Conservation (phyloP, 2,113 vertebrate genomes). For the Eptesicus fuscus region DNA sequence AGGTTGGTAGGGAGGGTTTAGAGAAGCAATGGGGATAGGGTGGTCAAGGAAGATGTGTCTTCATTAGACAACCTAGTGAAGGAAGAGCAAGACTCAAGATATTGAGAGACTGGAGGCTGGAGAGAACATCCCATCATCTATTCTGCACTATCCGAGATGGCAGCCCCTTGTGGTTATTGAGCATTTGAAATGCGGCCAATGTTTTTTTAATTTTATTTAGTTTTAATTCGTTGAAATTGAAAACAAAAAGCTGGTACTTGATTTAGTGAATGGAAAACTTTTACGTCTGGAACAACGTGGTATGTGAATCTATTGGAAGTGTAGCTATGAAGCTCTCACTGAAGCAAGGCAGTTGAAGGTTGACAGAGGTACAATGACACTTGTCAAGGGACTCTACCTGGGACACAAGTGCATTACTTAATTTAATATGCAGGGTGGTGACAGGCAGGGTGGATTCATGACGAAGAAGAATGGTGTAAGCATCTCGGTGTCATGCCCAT, state of each 20-base stretch:
- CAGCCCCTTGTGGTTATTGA: neutral
- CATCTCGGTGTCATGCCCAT: neutral
- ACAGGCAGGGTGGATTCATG: neutral
- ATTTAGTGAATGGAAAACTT: neutral
- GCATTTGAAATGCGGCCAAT: neutral
- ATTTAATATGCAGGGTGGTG: neutral
- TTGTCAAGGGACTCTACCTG: neutral
- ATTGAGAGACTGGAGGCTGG: neutral
- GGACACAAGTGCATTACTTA: neutral
- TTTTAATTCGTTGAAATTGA: neutral
- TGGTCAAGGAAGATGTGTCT: neutral
- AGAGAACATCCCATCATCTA: neutral
- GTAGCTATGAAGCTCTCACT: neutral
- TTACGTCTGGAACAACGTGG: neutral
- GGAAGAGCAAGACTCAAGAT: neutral
- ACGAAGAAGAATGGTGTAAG: neutral
- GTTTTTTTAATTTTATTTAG: neutral
- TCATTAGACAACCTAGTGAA: neutral
- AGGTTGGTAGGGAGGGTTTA: neutral
- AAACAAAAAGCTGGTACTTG: conserved; percentile 7
- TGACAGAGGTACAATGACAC: neutral
- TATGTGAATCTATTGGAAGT: neutral
- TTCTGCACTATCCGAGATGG: neutral
- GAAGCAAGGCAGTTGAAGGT: neutral
- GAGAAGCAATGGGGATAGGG: neutral